Evolutionary conservation across 2,888 invertebrate genomes (phyloP), one percentile per base, ranked within the genome.

Genomic region (Norana najaformis): DNA sequence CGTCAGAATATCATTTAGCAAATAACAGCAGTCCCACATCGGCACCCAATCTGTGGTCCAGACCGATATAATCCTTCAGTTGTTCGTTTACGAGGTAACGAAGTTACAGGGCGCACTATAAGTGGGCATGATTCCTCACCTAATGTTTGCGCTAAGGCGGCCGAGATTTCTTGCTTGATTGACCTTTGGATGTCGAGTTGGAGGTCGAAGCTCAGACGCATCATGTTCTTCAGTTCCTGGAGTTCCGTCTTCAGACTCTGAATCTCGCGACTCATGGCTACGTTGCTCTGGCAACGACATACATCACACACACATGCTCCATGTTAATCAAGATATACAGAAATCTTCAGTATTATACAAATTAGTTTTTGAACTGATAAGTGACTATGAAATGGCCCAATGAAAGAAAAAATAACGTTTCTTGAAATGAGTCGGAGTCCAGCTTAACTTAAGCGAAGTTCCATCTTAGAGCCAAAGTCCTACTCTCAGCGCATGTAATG

Each of bases 151-250:
- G 88, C 34, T 53, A 91, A 47, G 3, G 89, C 92, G 36, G 94
- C 94, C 82, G 95, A 93, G n/a, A 95, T 94, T 92, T 95, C 95
- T 92, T 95, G 95, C 91, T 94, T 92, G 82, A 95, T 94, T 8
- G 94, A 92, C 82, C 95, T 91, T 92, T 95, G 95, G 20, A 94
- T 94, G 91, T 95, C 95, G 91, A 94, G 91, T 91, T 94, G 94
- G 37, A 94, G 93, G 90, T 94, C 94, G 91, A 94, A 93, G 91
- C 94, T 94, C 69, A 94, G 91, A 88, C 93, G 93, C 92, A 95
- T 92, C 94, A 94, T 94, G 89, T 93, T 93, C 92, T 93, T 93
- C 93, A 95, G 93, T 91, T 94, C 94, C 83, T 93, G 92, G 90
- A 95, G 91, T 91, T 94, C 94, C 30, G 93, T 90, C 91, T 93